These are phyloP conservation scores for Lycaena phlaeas DNA, from an alignment of 2,888 invertebrate species.

Conservation along the genomic window DNA sequence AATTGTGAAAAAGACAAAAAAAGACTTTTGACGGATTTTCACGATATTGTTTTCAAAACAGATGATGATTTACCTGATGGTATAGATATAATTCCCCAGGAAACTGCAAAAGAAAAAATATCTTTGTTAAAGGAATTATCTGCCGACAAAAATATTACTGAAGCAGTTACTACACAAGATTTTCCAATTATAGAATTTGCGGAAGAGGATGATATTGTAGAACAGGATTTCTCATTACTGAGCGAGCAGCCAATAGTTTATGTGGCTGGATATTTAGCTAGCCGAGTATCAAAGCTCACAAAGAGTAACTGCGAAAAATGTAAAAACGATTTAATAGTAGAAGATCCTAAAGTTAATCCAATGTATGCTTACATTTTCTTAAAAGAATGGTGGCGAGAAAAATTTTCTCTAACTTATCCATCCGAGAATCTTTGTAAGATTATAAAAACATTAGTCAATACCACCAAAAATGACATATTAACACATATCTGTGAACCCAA, in stretches of 20 bases:
- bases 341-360: background rate
- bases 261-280: constrained; percentile 1
- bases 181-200: background rate
- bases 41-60: background rate
- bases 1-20: constrained; percentile 10
- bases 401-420: background rate
- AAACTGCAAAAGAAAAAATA: background rate
- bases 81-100: background rate
- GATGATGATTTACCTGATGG: background rate
- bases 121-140: background rate
- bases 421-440: background rate
- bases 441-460: background rate
- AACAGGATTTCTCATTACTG: background rate
- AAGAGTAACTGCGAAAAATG: background rate
- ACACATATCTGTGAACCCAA: background rate
- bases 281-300: background rate
- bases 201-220: background rate
- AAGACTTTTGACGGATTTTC: constrained; percentile 1
- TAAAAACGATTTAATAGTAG: too few species aligned
- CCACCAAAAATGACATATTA: too few species aligned
- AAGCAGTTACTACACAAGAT: background rate
- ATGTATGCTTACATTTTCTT: background rate
- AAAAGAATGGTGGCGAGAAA: background rate
- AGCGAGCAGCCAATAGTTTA: background rate
- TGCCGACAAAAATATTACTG: background rate